phyloP scores from a whole-genome alignment of 92 coral and sea anemone genomes.

The Virgularia gustaviana region DNA sequence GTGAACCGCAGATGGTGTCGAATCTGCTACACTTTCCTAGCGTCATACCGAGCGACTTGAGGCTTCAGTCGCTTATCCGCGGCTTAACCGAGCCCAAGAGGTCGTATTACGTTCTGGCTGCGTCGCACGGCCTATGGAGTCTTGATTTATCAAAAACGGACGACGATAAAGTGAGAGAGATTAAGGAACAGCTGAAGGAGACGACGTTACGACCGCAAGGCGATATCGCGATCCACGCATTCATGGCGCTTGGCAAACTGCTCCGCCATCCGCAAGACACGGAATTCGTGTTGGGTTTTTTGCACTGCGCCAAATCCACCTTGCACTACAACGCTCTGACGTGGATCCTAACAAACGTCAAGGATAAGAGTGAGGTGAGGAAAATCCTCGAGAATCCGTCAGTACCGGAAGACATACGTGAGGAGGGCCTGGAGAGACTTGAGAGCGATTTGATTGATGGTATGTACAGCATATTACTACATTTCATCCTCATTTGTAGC shows the following conservation, averaged over 20 bases:
- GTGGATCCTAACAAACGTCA: conserved; percentile 90
- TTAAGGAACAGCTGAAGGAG: conserved; percentile 76
- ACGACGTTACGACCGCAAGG: conserved; percentile 80
- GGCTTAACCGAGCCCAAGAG: conserved; percentile 82
- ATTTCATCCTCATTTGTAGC: neutral
- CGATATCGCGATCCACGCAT: conserved; percentile 82
- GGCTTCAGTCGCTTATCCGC: conserved; percentile 70
- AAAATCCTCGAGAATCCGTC: conserved; percentile 71
- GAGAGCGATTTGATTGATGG: conserved; percentile 54
- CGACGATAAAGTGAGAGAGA: conserved; percentile 41
- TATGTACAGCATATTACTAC: neutral
- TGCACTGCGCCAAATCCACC: conserved; percentile 83
- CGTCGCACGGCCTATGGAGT: conserved; percentile 90
- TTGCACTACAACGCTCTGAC: conserved; percentile 89
- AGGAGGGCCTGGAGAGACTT: conserved; percentile 86
- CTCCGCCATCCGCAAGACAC: conserved; percentile 92
- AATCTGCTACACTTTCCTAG: conserved; percentile 91
- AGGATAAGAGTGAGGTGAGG: conserved; percentile 69
- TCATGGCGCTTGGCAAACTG: conserved; percentile 85
- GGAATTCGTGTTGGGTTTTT: conserved; percentile 77
- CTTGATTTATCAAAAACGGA: conserved; percentile 73
- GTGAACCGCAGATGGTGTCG: conserved; percentile 93
- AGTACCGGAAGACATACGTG: conserved; percentile 86
- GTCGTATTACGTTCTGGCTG: conserved; percentile 84
- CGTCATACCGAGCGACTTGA: conserved; percentile 73